Evolutionary conservation across 1,140 invertebrate species (phyloP), one percentile per base, ranked within the genome.

Genomic region (Lepidostoma basale): DNA sequence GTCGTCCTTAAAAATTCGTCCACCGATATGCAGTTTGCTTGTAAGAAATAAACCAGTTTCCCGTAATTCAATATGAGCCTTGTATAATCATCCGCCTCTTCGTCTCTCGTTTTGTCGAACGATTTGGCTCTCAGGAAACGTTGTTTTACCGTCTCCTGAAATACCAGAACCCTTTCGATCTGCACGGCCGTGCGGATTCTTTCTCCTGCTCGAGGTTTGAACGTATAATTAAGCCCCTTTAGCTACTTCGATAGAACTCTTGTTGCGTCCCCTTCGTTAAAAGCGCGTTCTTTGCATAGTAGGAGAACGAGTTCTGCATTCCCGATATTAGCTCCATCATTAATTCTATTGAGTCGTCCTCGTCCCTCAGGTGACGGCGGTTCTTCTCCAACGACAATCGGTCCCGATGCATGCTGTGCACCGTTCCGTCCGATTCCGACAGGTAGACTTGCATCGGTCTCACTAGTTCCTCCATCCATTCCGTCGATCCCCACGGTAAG

Each of bases 111-210:
- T 70, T 69, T 0, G 73, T 76, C 20, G 75, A 20, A 63, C 73
- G 45, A 12, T n/a, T 33, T 56, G 12, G 44, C 62, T n/a, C 39
- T 23, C 36, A 59, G 68, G 28, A 76, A 44, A 67, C 70, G 40
- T 45, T 74, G 68, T 52, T 73, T 64, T 66, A 66, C 3, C 28
- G 54, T 58, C 54, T 75, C 74, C 64, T 72, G 68, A 76, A 75
- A 76, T 76, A 76, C 74, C 74, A 75, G 23, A 62, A 68, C 67
- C 67, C 69, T 59, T 58, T 68, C 56, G 49, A 75, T 72, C 26
- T 62, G 42, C 63, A 71, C 18, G 30, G 64, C 69, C 16, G 39
- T 73, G 22, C 56, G 58, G 45, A 75, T 28, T 30, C 62, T 30
- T 18, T 74, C 67, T 18, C 9, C 14, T 28, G 66, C 70, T 14